Base-by-base conservation (phyloP, 1,140 invertebrate genomes). In the Tetramorium alpestre region DNA sequence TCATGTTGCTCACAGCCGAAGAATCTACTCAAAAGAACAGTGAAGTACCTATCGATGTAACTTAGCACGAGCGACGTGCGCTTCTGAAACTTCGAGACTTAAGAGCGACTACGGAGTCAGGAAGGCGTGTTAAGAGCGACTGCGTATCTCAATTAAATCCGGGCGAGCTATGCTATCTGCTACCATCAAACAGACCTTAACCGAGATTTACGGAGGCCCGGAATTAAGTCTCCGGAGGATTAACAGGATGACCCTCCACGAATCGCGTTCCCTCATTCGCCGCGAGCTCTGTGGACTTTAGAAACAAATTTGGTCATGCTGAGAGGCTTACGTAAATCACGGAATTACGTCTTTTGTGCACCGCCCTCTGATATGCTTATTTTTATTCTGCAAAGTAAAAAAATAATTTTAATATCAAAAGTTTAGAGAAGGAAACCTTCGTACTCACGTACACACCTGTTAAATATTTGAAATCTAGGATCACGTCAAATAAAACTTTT, bases 121-220 rank as follows among this genome's bases (percentile, higher is more conserved):
- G 77, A 75, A 88, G 47, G 47, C 47, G 73, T 54, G 58, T 89
- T 89, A 47, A 77, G 47, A 28, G 62, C 86, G 49, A 67, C 38
- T 76, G 22, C 87, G 86, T 88, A 85, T 87, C 78, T 88, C 87
- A 73, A 76, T 90, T 76, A 87, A 91, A 88, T 91, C 78, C 87
- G 47, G 33, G 11, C 38, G 64, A 75, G 78, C 77, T 80, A 85
- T 84, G 67, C 65, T 81, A 91, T 91, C 89, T 86, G 90, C 76
- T 88, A 64, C 86, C 87, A 93, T 92, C 92, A 93, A 93, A 93
- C 91, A 91, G 91, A 91, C 92, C 73, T 92, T 93, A 93, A 93
- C 91, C 89, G 87, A 92, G 92, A 93, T 93, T 93, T 93, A 93
- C 91, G 88, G 73, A 89, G 81, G 88, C 84, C 72, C 73, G 81